Evolutionary conservation across 2,113 vertebrate species (phyloP).

Genomic region (Ornithorhynchus anatinus): DNA sequence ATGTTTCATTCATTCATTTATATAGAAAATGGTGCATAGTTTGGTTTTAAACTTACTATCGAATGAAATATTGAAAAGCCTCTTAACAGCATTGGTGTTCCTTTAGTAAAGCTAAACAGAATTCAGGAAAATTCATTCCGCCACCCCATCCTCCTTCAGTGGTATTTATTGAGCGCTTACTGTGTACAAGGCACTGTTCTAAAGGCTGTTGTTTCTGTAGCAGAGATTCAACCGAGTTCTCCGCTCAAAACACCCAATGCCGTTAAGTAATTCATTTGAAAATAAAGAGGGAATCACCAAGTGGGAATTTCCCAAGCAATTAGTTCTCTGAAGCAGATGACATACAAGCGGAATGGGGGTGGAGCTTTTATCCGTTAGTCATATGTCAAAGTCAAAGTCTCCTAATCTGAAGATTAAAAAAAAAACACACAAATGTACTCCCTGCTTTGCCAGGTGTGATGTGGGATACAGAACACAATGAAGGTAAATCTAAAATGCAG

Average conservation of each 20-base stretch:
- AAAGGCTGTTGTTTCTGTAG: slow-evolving; percentile 63
- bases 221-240: slow-evolving; percentile 61
- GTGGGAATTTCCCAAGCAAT: slow-evolving; percentile 82
- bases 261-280: slow-evolving; percentile 83
- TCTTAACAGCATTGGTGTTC: slow-evolving; percentile 57
- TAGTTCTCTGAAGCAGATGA: slow-evolving; percentile 80
- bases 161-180: no score
- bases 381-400: slow-evolving; percentile 65
- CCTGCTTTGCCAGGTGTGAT: slow-evolving; percentile 36
- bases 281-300: slow-evolving; percentile 81
- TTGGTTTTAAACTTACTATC: slow-evolving; percentile 13
- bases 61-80: slow-evolving; percentile 55
- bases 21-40: slow-evolving; percentile 16
- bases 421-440: no score
- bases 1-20: no score
- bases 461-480: neutral
- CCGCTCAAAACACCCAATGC: slow-evolving; percentile 72
- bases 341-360: slow-evolving; percentile 72
- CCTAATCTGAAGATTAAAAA: slow-evolving; percentile 78
- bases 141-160: slow-evolving; percentile 55
- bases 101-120: slow-evolving; percentile 55
- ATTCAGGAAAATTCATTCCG: slow-evolving; percentile 55
- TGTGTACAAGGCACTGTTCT: no score
- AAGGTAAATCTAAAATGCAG: slow-evolving; percentile 33
- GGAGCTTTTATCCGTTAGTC: slow-evolving; percentile 69